phyloP scores from a whole-genome alignment of 2,888 invertebrate genomes.

The Parapristionchus giblindavisi region DNA sequence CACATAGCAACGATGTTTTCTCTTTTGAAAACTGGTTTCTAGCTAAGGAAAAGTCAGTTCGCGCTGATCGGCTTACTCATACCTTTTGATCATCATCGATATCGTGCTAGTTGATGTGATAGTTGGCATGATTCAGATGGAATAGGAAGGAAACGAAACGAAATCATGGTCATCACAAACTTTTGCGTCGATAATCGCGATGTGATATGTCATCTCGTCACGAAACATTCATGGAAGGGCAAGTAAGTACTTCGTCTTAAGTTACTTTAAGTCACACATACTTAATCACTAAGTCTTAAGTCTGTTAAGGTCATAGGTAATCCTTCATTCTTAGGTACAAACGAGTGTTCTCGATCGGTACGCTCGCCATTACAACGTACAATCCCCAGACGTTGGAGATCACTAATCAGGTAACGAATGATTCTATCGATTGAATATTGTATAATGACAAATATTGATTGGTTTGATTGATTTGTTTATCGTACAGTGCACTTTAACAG shows the following conservation, averaged over 20 bases:
- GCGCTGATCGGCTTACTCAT: no score
- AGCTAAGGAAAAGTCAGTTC: no score
- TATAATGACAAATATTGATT: not conserved
- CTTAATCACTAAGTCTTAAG: constrained; percentile 26
- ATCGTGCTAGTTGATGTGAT: no score
- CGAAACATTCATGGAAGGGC: constrained; percentile 98
- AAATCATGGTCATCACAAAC: constrained; percentile 37
- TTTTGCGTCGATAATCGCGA: constrained; percentile 88
- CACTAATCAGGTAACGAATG: constrained; percentile 92
- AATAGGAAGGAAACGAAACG: constrained; percentile 19
- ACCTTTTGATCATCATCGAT: no score
- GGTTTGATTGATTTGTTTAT: not conserved
- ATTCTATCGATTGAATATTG: constrained; percentile 57
- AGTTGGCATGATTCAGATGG: not conserved
- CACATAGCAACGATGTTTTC: no score
- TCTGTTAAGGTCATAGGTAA: not conserved
- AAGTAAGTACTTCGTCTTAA: constrained; percentile 76
- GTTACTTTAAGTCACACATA: not conserved
- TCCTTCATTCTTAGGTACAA: constrained; percentile 79
- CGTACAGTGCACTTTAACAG: not conserved
- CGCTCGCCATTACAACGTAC: constrained; percentile 93
- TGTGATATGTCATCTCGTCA: constrained; percentile 93
- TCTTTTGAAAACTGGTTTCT: no score
- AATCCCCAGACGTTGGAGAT: constrained; percentile 88
- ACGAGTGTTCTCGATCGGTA: constrained; percentile 93